Evolutionary conservation across 2,113 vertebrate species (phyloP).

Genomic region (Pica pica): DNA sequence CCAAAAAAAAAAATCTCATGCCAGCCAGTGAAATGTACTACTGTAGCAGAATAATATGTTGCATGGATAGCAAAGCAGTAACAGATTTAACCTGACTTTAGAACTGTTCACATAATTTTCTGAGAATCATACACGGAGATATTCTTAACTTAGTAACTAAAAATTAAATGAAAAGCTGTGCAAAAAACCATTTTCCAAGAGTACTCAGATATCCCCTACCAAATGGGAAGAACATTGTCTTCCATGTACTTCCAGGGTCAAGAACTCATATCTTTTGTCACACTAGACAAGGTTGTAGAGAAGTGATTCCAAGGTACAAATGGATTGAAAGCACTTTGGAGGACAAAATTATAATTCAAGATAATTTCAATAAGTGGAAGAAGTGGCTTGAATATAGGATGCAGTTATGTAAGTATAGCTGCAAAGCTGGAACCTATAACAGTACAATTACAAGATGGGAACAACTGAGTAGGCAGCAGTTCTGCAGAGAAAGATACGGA

Average conservation of each 20-base stretch:
- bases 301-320: background rate
- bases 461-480: constrained; percentile 61
- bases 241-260: background rate
- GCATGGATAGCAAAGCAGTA: background rate
- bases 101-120: background rate
- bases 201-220: background rate
- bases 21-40: background rate
- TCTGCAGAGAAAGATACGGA: constrained; percentile 9
- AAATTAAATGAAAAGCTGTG: background rate
- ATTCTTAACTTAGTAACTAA: background rate
- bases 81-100: background rate
- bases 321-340: background rate
- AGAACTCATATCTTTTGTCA: background rate
- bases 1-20: background rate
- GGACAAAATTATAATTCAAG: background rate
- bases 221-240: background rate
- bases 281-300: background rate
- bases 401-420: constrained; percentile 52
- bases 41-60: background rate
- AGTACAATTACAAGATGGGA: constrained; percentile 50
- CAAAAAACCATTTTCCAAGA: background rate
- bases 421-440: constrained; percentile 48
- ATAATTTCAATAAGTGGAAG: background rate
- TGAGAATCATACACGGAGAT: background rate
- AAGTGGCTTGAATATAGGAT: constrained; percentile 34